Evolutionary conservation across 2,888 invertebrate species (phyloP).

Genomic region (Bursaphelenchus okinawaensis): DNA sequence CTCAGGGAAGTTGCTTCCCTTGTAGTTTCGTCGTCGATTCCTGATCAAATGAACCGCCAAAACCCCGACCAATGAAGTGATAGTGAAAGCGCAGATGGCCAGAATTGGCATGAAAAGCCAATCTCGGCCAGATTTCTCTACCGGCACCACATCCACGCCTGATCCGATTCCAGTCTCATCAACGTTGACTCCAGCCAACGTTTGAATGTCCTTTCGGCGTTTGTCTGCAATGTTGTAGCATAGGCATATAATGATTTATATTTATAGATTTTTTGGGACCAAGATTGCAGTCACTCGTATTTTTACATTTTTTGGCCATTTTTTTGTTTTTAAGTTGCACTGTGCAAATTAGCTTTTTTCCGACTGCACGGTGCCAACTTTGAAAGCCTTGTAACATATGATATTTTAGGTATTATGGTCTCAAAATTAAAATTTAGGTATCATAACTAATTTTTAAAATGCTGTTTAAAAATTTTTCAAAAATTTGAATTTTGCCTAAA

Average conservation of each 20-base stretch:
- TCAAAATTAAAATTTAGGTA: too few species aligned
- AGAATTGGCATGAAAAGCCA: slow-evolving; percentile 53
- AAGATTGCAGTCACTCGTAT: too few species aligned
- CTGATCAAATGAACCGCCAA: slow-evolving; percentile 32
- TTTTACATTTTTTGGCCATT: too few species aligned
- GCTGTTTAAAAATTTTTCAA: too few species aligned
- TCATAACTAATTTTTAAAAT: too few species aligned
- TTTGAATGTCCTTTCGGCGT: slow-evolving; percentile 53
- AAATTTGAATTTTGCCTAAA: not conserved
- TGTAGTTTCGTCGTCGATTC: slow-evolving; percentile 20
- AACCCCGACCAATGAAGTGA: slow-evolving; percentile 30
- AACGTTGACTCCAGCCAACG: slow-evolving; percentile 49
- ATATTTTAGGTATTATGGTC: too few species aligned
- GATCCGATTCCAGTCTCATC: slow-evolving; percentile 56
- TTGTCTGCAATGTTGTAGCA: slow-evolving; percentile 35
- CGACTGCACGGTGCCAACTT: not conserved
- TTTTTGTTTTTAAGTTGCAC: not conserved
- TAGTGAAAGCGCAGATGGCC: slow-evolving; percentile 51
- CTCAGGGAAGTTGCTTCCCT: slow-evolving; percentile 27
- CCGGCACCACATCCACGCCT: slow-evolving; percentile 53
- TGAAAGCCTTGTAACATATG: too few species aligned
- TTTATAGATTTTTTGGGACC: too few species aligned
- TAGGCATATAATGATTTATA: slow-evolving; percentile 11
- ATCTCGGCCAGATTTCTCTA: slow-evolving; percentile 51
- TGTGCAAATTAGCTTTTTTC: not conserved